These are phyloP conservation scores for Sarcophaga variegata DNA, from an alignment of 2,888 invertebrate species.

Conservation along the genomic window DNA sequence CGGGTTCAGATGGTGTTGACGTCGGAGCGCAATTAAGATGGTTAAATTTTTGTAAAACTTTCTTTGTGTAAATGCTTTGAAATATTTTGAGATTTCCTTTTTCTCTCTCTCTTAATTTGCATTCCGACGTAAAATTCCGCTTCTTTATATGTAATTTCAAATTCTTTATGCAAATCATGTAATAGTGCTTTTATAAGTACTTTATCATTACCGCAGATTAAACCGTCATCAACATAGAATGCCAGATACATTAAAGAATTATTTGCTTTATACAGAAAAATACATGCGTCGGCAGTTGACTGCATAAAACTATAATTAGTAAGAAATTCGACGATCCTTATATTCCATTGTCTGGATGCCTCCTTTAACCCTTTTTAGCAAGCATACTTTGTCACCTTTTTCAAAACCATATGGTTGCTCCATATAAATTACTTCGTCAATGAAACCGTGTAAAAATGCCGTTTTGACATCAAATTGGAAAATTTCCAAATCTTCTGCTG, in stretches of 20 bases:
- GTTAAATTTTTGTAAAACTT: no score
- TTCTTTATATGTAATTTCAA: conserved; percentile 62
- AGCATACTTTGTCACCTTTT: not conserved
- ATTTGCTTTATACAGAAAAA: not conserved
- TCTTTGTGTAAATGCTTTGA: no score
- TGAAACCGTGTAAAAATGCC: not conserved
- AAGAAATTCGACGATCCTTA: conserved; percentile 43
- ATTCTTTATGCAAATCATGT: conserved; percentile 2
- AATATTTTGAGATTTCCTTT: no score
- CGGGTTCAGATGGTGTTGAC: no score
- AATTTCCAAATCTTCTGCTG: conserved; percentile 3
- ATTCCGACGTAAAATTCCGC: conserved; percentile 52
- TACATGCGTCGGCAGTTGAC: not conserved
- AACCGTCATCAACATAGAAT: conserved; percentile 41
- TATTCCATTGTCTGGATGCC: conserved; percentile 52
- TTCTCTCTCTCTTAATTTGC: conserved; percentile 42
- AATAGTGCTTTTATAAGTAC: not conserved
- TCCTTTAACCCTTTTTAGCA: not conserved
- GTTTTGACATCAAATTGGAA: conserved; percentile 30
- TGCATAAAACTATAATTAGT: not conserved
- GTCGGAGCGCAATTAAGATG: no score
- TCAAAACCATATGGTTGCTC: conserved; percentile 21
- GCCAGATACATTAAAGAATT: conserved; percentile 20
- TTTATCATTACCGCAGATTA: conserved; percentile 2
- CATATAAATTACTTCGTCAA: conserved; percentile 17